Conservation (phyloP, 2,888 invertebrate genomes). For the Leptinotarsa juncta region DNA sequence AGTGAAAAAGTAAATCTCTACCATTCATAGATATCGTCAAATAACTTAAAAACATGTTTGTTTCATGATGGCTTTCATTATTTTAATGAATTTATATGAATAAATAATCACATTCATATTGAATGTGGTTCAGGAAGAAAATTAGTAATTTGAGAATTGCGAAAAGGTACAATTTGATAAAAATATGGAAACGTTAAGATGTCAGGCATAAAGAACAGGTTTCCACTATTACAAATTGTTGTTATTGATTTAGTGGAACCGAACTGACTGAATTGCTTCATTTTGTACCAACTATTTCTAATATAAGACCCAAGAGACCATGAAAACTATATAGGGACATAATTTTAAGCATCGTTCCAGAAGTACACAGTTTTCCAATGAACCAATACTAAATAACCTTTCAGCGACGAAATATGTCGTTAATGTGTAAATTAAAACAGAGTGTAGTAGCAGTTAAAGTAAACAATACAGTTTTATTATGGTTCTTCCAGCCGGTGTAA, state of each 20-base stretch:
- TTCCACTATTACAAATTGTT: background rate
- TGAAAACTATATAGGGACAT: conserved; percentile 3
- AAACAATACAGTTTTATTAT: conserved; percentile 40
- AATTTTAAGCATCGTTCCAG: background rate
- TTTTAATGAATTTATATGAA: too few relatives aligned
- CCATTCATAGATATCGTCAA: too few relatives aligned
- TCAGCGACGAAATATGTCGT: conserved; percentile 21
- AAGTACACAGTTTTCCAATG: conserved; percentile 10
- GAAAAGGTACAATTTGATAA: too few relatives aligned
- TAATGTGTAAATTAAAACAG: conserved; percentile 32
- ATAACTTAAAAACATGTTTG: too few relatives aligned
- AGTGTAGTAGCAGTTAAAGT: conserved; percentile 32
- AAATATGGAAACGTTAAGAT: too few relatives aligned
- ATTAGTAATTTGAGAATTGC: too few relatives aligned
- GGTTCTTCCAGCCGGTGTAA: conserved; percentile 36
- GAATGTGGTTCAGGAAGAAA: too few relatives aligned
- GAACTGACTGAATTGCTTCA: background rate
- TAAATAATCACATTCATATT: too few relatives aligned
- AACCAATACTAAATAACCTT: background rate
- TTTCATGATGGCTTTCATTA: too few relatives aligned
- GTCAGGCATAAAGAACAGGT: too few relatives aligned
- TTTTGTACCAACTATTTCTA: background rate
- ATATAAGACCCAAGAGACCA: background rate
- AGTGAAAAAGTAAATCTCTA: too few relatives aligned
- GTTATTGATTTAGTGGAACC: background rate